A percentile compares a stretch with the other conserved stretches of the same genome.
These are phyloP conservation scores for Hephaestus fuliginosus DNA, from an alignment of 2,797 vertebrate species.

Conservation along the genomic window DNA sequence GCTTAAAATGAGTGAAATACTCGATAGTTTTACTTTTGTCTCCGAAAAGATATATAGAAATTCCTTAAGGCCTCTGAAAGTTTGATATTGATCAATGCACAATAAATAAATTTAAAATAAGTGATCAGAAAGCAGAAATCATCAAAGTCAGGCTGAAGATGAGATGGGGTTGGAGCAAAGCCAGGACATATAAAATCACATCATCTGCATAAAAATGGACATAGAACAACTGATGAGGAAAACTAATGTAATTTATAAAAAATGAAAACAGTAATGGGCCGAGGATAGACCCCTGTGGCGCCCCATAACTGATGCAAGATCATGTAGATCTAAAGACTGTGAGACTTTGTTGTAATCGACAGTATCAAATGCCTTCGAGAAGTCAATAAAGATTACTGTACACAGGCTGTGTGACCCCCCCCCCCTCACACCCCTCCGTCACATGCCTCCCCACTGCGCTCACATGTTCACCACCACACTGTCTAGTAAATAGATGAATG, in stretches of 20 bases:
- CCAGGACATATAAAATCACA: neutral
- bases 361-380: neutral
- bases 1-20: neutral
- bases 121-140: neutral
- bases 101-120: no score
- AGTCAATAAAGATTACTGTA: neutral
- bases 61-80: no score
- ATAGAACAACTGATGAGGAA: neutral
- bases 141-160: neutral
- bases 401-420: conserved; percentile 4
- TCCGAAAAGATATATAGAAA: neutral
- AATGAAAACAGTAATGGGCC: neutral
- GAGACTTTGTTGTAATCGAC: neutral
- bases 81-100: no score
- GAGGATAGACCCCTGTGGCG: neutral
- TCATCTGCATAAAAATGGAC: neutral
- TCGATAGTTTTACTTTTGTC: neutral
- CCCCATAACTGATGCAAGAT: neutral
- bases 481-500: conserved; percentile 75
- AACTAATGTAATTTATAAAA: neutral
- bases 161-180: neutral
- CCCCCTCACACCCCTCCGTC: neutral
- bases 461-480: conserved; percentile 19
- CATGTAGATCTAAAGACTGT: neutral
- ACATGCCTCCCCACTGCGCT: conserved; percentile 6